phyloP scores from a whole-genome alignment of 2,113 vertebrate species.

The Epinephelus lanceolatus region DNA sequence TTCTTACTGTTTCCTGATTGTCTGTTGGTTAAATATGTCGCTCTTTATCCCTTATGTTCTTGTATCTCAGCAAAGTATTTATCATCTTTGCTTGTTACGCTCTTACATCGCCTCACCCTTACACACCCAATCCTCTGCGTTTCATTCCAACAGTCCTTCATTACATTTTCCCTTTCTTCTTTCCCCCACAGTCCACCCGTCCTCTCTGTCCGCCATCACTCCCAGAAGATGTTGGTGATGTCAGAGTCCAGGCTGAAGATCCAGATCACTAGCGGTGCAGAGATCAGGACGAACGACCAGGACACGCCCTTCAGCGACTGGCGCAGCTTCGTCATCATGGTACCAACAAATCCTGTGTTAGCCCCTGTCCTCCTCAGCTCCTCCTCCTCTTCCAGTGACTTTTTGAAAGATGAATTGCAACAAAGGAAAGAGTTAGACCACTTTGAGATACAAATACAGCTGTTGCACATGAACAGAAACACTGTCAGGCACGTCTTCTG shows the following conservation, averaged over 20 bases:
- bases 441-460: background rate
- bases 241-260: conserved; percentile 88
- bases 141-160: background rate
- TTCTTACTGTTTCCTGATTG: conserved; percentile 45
- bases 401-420: background rate
- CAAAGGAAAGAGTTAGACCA: background rate
- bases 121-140: background rate
- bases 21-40: conserved; percentile 38
- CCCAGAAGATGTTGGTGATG: conserved; percentile 88
- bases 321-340: conserved; percentile 23
- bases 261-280: conserved; percentile 82
- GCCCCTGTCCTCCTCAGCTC: conserved; percentile 44
- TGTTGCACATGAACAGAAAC: background rate
- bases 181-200: background rate
- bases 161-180: background rate
- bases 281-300: conserved; percentile 84
- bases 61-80: background rate
- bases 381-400: conserved; percentile 78
- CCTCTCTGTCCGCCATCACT: conserved; percentile 56
- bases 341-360: background rate
- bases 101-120: background rate
- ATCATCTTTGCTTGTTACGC: conserved; percentile 12
- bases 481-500: background rate
- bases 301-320: conserved; percentile 79
- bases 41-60: background rate